Evolutionary conservation across 2,113 vertebrate genomes (phyloP).

Genomic region (Phaethon lepturus): DNA sequence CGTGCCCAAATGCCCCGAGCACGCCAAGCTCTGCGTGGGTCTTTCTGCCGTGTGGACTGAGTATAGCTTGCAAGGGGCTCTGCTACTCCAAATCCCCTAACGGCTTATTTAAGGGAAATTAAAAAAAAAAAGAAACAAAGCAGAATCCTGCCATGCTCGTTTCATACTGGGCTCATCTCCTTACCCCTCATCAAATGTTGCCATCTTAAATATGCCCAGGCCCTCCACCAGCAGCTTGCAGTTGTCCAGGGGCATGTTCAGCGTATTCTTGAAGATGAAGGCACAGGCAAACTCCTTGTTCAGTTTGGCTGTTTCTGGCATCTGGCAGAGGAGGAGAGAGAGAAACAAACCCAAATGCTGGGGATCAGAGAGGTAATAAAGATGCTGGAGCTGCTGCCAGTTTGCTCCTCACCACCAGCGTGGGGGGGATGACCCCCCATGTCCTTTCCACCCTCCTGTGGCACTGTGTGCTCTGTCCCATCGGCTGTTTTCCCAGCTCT

Average conservation of each 20-base stretch:
- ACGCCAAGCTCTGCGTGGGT: accelerated
- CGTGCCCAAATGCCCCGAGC: accelerated
- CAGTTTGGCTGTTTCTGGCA: conserved; percentile 59
- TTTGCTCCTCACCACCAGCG: not conserved
- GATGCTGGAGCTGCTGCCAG: not conserved
- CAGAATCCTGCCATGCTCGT: not conserved
- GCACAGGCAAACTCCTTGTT: conserved; percentile 50
- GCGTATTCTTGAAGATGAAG: conserved; percentile 72
- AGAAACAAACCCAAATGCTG: not conserved
- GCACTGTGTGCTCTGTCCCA: not conserved
- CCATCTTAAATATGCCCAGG: conserved; percentile 62
- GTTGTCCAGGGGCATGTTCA: conserved; percentile 51
- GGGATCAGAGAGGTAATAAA: not conserved
- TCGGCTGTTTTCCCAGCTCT: not conserved
- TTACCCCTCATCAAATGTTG: conserved; percentile 69
- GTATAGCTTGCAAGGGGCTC: not conserved
- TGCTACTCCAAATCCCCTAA: not conserved
- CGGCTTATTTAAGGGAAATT: not conserved
- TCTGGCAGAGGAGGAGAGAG: conserved; percentile 33
- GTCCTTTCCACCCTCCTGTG: accelerated
- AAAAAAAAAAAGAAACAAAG: not conserved
- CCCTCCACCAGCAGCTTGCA: conserved; percentile 74
- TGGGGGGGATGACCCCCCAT: not conserved
- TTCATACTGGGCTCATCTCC: not conserved
- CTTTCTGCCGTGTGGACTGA: not conserved